These are phyloP conservation scores for Urechis unicinctus DNA, from an alignment of 2,888 invertebrate genomes.

Conservation along the genomic window DNA sequence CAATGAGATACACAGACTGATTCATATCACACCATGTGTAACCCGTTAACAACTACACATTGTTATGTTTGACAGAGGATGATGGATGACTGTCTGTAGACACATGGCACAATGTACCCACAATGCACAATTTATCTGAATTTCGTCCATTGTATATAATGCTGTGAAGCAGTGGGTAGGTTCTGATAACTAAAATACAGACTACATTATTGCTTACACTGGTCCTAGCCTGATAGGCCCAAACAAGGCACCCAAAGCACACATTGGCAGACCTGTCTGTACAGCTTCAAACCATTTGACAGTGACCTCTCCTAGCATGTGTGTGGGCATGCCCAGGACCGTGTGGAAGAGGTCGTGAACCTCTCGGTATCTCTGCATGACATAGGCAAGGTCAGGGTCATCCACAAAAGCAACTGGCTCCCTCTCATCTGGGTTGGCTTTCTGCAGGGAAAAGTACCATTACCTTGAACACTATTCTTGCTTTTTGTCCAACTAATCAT, in stretches of 20 bases:
- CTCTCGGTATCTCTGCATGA: conserved; percentile 96
- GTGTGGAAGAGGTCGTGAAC: conserved; percentile 93
- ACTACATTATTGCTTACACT: conserved; percentile 65
- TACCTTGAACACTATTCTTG: too few species aligned
- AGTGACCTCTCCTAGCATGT: conserved; percentile 65
- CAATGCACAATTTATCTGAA: too few species aligned
- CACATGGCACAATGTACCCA: too few species aligned
- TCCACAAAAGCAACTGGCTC: conserved; percentile 84
- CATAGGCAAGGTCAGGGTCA: conserved; percentile 82
- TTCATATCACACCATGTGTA: too few species aligned
- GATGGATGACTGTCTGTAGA: too few species aligned
- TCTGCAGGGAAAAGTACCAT: conserved; percentile 50
- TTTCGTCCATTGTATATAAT: too few species aligned
- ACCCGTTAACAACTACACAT: too few species aligned
- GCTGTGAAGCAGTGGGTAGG: too few species aligned
- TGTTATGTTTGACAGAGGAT: too few species aligned
- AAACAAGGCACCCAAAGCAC: conserved; percentile 83
- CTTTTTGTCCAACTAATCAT: too few species aligned
- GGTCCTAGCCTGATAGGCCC: conserved; percentile 75
- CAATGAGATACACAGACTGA: too few species aligned
- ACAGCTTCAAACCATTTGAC: conserved; percentile 98
- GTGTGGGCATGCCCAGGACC: conserved; percentile 71
- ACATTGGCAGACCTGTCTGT: conserved; percentile 93
- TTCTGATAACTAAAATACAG: too few species aligned
- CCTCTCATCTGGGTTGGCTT: conserved; percentile 88